Percentiles rank a stretch among this genome's conserved stretches.
phyloP scores from a whole-genome alignment of 1,140 invertebrate genomes.

The Brachionus plicatilis region DNA sequence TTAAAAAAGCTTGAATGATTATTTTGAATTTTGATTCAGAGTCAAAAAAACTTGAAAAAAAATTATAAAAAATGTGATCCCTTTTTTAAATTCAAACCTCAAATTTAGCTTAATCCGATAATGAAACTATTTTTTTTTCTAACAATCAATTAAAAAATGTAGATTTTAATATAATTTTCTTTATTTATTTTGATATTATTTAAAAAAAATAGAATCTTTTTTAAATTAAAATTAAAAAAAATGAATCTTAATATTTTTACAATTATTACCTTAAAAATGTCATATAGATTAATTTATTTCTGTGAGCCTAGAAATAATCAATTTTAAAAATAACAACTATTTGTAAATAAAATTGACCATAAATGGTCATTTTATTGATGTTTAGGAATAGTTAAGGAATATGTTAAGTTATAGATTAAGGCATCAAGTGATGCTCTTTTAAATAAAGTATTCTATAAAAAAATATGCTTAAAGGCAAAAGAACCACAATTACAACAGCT shows the following conservation, averaged over 20 bases:
- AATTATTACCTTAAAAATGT: not conserved
- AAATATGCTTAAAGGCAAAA: constrained; percentile 9
- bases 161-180: not conserved
- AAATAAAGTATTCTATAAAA: constrained; percentile 22
- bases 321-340: not conserved
- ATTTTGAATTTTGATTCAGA: no score
- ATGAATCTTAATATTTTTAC: not conserved
- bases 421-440: constrained; percentile 23
- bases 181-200: not conserved
- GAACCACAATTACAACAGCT: constrained; percentile 5
- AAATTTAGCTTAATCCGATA: no score
- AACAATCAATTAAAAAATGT: no score
- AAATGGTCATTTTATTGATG: not conserved
- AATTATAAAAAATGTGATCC: no score
- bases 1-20: no score
- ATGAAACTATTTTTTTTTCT: no score
- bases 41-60: no score
- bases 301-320: not conserved
- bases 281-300: not conserved
- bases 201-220: not conserved
- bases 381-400: no score
- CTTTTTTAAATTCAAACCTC: no score
- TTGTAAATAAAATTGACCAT: not conserved
- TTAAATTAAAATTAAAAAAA: not conserved
- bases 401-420: not conserved